Evolutionary conservation across 2,888 invertebrate species (phyloP).

Genomic region (Macrophya alboannulata): DNA sequence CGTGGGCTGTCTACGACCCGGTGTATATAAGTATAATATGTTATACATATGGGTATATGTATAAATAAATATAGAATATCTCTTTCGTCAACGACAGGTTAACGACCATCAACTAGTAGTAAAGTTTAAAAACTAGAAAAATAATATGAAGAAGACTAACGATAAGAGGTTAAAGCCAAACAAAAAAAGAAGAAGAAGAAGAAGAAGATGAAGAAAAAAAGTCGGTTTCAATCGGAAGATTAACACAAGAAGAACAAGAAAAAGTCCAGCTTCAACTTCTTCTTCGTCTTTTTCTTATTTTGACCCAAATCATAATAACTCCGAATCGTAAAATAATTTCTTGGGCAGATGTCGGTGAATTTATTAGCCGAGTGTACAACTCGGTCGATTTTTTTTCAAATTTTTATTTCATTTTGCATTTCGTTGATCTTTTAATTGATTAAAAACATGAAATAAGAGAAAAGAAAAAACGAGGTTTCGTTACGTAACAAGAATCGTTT

Average conservation of each 20-base stretch:
- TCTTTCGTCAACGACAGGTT: conserved; percentile 23
- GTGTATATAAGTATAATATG: not conserved
- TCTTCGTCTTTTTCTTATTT: not conserved
- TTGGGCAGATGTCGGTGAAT: not conserved
- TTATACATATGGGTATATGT: not conserved
- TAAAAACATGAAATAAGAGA: not conserved
- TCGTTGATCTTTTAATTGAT: conserved; percentile 4
- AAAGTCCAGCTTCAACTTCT: not conserved
- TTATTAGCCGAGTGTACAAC: not conserved
- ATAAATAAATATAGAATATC: conserved; percentile 6
- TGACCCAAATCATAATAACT: conserved; percentile 8
- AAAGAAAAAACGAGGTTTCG: not conserved
- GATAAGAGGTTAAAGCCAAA: not conserved
- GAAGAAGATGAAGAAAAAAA: not conserved
- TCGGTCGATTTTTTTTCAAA: not conserved
- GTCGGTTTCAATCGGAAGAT: not conserved
- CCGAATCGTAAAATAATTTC: conserved; percentile 13
- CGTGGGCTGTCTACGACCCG: not conserved
- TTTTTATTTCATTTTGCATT: not conserved
- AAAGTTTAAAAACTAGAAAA: conserved; percentile 17
- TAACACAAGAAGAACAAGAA: not conserved
- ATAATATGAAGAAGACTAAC: conserved; percentile 5
- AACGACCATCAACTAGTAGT: conserved; percentile 33
- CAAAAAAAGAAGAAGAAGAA: not conserved
- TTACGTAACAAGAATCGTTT: not conserved